Evolutionary conservation across 2,888 invertebrate species (phyloP), one percentile per base, ranked within the genome.

Genomic region (Phymatocera aterrima): DNA sequence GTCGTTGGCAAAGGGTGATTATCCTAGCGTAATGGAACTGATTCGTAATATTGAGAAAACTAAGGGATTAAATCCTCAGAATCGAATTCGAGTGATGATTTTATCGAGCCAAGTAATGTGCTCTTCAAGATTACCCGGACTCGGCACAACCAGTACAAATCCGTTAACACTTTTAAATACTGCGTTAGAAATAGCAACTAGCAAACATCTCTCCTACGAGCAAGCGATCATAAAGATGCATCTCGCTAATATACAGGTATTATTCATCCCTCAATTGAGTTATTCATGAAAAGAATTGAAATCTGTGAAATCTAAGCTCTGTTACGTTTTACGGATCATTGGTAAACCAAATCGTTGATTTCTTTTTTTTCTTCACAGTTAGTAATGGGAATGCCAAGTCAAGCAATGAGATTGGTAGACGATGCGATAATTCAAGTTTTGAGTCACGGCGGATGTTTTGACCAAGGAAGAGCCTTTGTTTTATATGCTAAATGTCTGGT

Each of bases 401-500:
- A 96, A 88, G 96, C 97, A 0, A 90, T 96, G 78, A 92, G 92
- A 81, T 91, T 96, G 12, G 92, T 96, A 0, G 94, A 95, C 82
- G 93, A 94, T 89, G 93, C 95, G 78, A 92, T 96, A 85, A 93
- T 95, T 6, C 92, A 93, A 40, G 93, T 97, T 68, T 93, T 97
- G 88, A 94, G 96, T 0, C 96, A 97, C 87, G 97, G 97, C 1
- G 95, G 96, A 18, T 92, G 94, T 28, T 96, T 95, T 84, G 97
- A 98, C 88, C 94, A 95, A 86, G 97, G 95, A 1, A 94, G 96
- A 91, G 95, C 94, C 0, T 91, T 95, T 86, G 92, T 97, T 79
- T 91, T 97, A 15, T 95, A 96, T 85, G 95, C 95, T 0, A 96
- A 96, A 86, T 97, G 97, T 88, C 91, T 95, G 34, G 92, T 96